A percentile compares a stretch with the other conserved stretches of the same genome.
Evolutionary conservation across 1,140 invertebrate species (phyloP).

Genomic region (Polypedilum pembai): DNA sequence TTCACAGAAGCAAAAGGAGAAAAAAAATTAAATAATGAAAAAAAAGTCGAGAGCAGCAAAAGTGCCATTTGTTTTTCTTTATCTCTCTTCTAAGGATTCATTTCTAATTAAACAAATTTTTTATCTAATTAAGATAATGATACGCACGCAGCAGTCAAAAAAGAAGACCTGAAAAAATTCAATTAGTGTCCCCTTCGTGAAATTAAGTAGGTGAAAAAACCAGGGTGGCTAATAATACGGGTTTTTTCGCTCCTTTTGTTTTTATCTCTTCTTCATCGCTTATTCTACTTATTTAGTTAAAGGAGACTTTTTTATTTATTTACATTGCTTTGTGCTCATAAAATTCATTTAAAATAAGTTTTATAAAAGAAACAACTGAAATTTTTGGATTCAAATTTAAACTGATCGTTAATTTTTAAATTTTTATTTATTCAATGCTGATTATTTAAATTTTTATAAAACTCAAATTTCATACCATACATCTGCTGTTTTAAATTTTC

Average conservation of each 20-base stretch:
- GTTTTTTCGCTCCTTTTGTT: slow-evolving; percentile 4
- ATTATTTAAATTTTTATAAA: too few relatives aligned
- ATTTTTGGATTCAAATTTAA: too few relatives aligned
- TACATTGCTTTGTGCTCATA: too few relatives aligned
- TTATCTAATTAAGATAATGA: slow-evolving; percentile 29
- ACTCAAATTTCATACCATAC: too few relatives aligned
- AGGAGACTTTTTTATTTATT: too few relatives aligned
- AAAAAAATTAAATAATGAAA: not conserved
- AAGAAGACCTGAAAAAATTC: slow-evolving; percentile 26
- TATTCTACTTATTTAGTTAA: not conserved
- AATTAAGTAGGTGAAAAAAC: slow-evolving; percentile 24
- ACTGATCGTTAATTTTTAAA: too few relatives aligned
- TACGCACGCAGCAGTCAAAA: slow-evolving; percentile 4
- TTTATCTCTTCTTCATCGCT: not conserved
- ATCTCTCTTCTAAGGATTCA: slow-evolving; percentile 16
- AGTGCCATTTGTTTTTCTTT: slow-evolving; percentile 21
- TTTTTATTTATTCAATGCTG: too few relatives aligned
- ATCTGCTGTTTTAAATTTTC: not conserved
- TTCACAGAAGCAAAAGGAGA: not conserved
- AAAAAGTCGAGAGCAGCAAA: not conserved
- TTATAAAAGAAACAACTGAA: too few relatives aligned
- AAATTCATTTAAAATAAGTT: too few relatives aligned
- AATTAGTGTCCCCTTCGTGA: slow-evolving; percentile 15
- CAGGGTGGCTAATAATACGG: slow-evolving; percentile 26
- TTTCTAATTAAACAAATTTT: slow-evolving; percentile 27